phyloP scores from a whole-genome alignment of 2,113 vertebrate genomes.

The Cyphomyrus discorhynchus region DNA sequence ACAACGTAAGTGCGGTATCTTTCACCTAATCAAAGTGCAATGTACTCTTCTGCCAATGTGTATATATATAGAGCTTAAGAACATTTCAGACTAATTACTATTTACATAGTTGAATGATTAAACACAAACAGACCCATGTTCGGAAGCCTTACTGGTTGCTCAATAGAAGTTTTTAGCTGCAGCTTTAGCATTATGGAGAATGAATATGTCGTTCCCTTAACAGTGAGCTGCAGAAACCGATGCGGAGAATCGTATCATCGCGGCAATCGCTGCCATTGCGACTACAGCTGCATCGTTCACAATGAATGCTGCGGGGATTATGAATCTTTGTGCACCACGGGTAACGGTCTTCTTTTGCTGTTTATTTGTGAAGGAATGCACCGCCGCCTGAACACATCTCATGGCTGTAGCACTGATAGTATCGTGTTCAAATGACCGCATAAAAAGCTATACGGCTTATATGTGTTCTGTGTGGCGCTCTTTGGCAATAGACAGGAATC shows the following conservation, averaged over 20 bases:
- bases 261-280: conserved; percentile 80
- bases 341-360: conserved; percentile 53
- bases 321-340: conserved; percentile 70
- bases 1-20: conserved; percentile 28
- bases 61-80: not conserved
- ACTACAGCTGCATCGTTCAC: conserved; percentile 75
- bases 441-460: not conserved
- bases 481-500: not conserved
- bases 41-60: not conserved
- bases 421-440: not conserved
- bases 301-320: conserved; percentile 87
- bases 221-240: conserved; percentile 76
- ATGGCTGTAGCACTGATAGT: not conserved
- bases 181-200: not conserved
- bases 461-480: not conserved
- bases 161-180: not conserved
- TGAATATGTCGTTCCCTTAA: conserved; percentile 58
- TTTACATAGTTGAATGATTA: conserved; percentile 13
- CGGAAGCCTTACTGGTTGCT: not conserved
- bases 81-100: not conserved
- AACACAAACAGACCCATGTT: not conserved
- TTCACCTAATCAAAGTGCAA: not conserved
- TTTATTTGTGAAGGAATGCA: not conserved
- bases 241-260: conserved; percentile 83
- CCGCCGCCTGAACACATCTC: not conserved